A percentile compares a stretch with the other conserved stretches of the same genome.
phyloP scores from a whole-genome alignment of 2,113 vertebrate genomes.

The Archocentrus centrarchus region DNA sequence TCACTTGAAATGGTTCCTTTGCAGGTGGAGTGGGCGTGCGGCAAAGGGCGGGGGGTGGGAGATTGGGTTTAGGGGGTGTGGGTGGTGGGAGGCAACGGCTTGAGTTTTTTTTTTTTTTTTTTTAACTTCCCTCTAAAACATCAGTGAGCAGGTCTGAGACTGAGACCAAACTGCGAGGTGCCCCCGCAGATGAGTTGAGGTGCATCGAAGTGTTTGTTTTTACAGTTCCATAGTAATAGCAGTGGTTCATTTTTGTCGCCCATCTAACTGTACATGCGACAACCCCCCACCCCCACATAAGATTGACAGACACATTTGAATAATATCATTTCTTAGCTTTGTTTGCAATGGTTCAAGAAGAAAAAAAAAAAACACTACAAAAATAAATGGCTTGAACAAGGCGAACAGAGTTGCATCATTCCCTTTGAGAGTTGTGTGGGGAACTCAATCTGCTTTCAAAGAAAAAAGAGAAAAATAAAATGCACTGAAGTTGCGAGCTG shows the following conservation, averaged over 20 bases:
- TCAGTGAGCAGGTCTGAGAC: constrained; percentile 62
- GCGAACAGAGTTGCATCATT: constrained; percentile 78
- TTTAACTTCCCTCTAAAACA: constrained; percentile 26
- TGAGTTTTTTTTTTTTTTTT: constrained; percentile 46
- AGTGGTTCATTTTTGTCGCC: constrained; percentile 70
- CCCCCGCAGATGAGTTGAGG: constrained; percentile 61
- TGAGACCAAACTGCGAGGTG: constrained; percentile 56
- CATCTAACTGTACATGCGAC: constrained; percentile 50
- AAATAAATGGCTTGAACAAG: constrained; percentile 80
- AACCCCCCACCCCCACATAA: constrained; percentile 31
- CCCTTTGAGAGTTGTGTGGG: constrained; percentile 72
- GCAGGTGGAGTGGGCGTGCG: constrained; percentile 29
- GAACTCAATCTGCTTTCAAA: constrained; percentile 60
- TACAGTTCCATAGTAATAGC: constrained; percentile 72
- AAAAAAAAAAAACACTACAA: constrained; percentile 60
- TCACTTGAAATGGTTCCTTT: constrained; percentile 73
- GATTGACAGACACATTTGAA: constrained; percentile 68
- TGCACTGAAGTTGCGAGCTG: constrained; percentile 69
- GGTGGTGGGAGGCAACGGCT: constrained; percentile 10
- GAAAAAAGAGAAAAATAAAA: constrained; percentile 27
- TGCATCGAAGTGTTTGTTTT: constrained; percentile 66
- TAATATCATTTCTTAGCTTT: constrained; percentile 66
- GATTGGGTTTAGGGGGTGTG: background rate
- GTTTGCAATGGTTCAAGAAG: constrained; percentile 72
- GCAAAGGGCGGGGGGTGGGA: background rate